These are phyloP conservation scores for Paguma larvata DNA, from an alignment of 2,797 vertebrate species.

Conservation along the genomic window DNA sequence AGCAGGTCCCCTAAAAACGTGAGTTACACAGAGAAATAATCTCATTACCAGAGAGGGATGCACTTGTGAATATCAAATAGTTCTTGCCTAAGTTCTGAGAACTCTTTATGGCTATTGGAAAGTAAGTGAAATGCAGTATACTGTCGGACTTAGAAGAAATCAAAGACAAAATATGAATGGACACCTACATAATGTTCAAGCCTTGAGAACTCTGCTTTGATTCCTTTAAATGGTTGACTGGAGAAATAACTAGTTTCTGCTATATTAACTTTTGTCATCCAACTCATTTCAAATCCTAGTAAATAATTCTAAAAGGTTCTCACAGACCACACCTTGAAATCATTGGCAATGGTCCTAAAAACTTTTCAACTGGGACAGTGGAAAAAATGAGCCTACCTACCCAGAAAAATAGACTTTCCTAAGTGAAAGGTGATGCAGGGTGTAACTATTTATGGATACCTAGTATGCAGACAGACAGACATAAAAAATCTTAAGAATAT, in stretches of 20 bases:
- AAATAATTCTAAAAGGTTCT: not conserved
- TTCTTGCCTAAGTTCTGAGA: not conserved
- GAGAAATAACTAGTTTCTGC: not conserved
- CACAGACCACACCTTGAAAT: not conserved
- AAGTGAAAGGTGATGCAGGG: too few species aligned
- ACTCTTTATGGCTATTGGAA: not conserved
- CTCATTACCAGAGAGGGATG: not conserved
- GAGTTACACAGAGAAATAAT: not conserved
- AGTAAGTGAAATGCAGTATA: not conserved
- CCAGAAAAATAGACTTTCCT: not conserved
- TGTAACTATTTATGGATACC: not conserved
- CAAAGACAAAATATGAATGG: not conserved
- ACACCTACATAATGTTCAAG: not conserved
- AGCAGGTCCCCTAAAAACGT: not conserved
- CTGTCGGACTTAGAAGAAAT: not conserved
- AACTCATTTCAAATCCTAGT: not conserved
- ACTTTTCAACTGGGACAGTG: not conserved
- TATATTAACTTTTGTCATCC: not conserved
- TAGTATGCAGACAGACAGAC: not conserved
- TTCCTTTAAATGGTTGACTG: not conserved
- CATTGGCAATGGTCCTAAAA: not conserved
- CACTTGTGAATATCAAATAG: not conserved
- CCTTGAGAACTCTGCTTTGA: not conserved
- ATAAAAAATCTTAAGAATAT: not conserved
- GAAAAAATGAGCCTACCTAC: not conserved